phyloP scores from a whole-genome alignment of 2,113 vertebrate species.

The Apus apus region DNA sequence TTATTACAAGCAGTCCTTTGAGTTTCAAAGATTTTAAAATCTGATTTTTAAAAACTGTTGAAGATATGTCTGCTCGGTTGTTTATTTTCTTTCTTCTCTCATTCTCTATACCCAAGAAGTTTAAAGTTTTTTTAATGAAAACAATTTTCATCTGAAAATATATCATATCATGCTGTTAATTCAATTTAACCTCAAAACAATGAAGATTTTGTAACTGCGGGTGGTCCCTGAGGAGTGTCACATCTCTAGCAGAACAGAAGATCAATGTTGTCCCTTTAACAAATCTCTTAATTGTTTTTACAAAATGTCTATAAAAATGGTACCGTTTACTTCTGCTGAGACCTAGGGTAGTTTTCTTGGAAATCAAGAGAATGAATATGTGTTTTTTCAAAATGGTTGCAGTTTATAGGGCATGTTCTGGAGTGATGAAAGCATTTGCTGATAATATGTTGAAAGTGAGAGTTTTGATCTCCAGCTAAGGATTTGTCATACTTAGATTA shows the following conservation, averaged over 20 bases:
- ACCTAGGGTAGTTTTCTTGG: background rate
- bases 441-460: background rate
- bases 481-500: background rate
- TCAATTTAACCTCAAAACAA: background rate
- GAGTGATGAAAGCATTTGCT: background rate
- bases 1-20: background rate
- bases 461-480: background rate
- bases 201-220: background rate
- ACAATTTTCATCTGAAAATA: background rate
- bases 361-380: rapidly evolving
- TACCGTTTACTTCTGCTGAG: background rate
- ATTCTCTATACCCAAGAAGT: background rate
- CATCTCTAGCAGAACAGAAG: background rate
- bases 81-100: background rate
- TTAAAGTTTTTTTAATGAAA: background rate
- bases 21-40: background rate
- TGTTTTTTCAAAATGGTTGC: background rate
- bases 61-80: background rate
- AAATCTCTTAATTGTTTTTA: background rate
- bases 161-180: background rate
- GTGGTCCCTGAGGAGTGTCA: background rate
- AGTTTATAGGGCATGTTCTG: background rate
- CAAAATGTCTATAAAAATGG: background rate
- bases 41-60: background rate
- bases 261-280: background rate